These are phyloP conservation scores for Listronotus bonariensis DNA, from an alignment of 1,140 invertebrate genomes.

Conservation along the genomic window DNA sequence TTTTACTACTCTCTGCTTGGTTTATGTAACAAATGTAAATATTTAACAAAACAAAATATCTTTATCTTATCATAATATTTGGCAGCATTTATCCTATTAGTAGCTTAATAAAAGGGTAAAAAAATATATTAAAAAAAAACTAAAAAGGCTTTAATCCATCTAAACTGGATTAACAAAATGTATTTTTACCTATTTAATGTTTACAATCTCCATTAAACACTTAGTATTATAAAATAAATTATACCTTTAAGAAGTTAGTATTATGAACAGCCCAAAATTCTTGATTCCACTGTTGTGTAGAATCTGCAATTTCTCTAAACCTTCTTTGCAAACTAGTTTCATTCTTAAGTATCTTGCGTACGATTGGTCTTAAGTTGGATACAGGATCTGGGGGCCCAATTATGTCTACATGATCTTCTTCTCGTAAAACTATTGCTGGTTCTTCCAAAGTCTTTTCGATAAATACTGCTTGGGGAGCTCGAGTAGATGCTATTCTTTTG, in stretches of 20 bases:
- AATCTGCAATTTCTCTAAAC: slow-evolving; percentile 66
- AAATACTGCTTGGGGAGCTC: slow-evolving; percentile 35
- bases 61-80: too few species aligned
- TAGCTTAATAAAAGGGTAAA: too few species aligned
- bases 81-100: too few species aligned
- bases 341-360: slow-evolving; percentile 64
- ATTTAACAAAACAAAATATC: too few species aligned
- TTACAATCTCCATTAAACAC: too few species aligned
- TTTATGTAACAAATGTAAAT: too few species aligned
- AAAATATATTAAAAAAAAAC: too few species aligned
- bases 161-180: too few species aligned
- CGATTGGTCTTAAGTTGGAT: slow-evolving; percentile 76
- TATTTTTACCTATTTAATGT: too few species aligned
- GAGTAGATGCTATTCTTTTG: slow-evolving; percentile 10
- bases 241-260: slow-evolving; percentile 64
- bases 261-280: slow-evolving; percentile 82
- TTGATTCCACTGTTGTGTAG: slow-evolving; percentile 80
- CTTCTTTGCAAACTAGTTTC: slow-evolving; percentile 69
- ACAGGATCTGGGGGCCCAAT: slow-evolving; percentile 80
- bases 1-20: too few species aligned
- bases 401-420: slow-evolving; percentile 52
- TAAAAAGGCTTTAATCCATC: too few species aligned
- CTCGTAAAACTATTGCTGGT: slow-evolving; percentile 47
- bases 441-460: slow-evolving; percentile 45
- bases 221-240: background rate